Percentiles rank a stretch among this genome's conserved stretches.
Conservation (phyloP, 2,113 vertebrate genomes). For the Lycocorax pyrrhopterus region DNA sequence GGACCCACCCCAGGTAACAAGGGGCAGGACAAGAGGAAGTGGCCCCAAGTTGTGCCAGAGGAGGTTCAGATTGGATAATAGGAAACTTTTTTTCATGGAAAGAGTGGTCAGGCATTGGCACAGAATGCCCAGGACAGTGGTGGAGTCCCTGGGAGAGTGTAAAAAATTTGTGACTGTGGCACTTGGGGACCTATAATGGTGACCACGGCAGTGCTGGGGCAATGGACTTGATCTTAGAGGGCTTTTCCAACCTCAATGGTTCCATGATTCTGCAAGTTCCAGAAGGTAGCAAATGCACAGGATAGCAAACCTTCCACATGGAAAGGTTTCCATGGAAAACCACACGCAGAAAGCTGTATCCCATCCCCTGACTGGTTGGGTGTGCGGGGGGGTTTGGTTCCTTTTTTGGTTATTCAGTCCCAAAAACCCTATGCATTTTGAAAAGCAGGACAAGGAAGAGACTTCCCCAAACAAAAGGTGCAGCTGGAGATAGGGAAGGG, state of each 20-base stretch:
- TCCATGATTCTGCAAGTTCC: background rate
- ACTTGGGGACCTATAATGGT: background rate
- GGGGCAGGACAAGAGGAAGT: background rate
- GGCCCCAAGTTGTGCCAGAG: too few relatives aligned
- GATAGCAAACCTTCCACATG: background rate
- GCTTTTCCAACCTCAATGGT: background rate
- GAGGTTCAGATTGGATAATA: background rate
- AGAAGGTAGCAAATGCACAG: background rate
- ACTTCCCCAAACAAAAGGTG: background rate
- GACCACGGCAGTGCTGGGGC: background rate
- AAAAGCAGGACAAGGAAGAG: background rate
- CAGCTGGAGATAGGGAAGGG: background rate
- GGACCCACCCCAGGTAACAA: background rate
- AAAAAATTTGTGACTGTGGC: background rate
- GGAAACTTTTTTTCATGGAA: background rate
- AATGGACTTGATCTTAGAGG: background rate
- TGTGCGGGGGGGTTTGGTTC: background rate
- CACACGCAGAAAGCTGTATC: background rate
- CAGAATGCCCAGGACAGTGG: background rate
- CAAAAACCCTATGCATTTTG: background rate
- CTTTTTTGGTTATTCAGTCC: background rate
- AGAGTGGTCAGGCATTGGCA: background rate
- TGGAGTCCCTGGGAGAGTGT: background rate
- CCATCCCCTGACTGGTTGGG: accelerated
- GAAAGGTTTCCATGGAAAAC: background rate